Percentiles rank a stretch among this genome's conserved stretches.
Evolutionary conservation across 2,113 vertebrate genomes (phyloP).

Genomic region (Callipepla californica): DNA sequence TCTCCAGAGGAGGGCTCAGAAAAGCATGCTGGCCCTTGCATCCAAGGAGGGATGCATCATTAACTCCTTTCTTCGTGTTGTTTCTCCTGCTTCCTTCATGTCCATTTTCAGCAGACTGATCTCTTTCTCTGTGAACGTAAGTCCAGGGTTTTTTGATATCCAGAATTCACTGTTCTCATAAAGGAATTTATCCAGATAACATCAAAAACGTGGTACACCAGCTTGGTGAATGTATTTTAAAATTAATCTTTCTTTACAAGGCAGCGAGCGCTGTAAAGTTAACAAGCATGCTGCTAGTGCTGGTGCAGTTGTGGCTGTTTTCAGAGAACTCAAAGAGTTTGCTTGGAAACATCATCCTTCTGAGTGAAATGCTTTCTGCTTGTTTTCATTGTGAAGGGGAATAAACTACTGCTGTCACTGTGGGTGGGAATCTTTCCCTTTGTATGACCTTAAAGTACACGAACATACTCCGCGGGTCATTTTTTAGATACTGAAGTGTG

Average conservation of each 20-base stretch:
- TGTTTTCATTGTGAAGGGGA: neutral
- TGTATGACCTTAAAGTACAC: neutral
- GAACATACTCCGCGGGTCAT: neutral
- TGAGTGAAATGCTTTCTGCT: neutral
- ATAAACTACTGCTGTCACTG: neutral
- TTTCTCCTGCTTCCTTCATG: neutral
- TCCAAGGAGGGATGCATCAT: neutral
- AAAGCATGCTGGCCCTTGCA: neutral
- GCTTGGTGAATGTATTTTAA: neutral
- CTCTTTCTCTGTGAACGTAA: neutral
- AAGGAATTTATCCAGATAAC: neutral
- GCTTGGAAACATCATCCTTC: neutral
- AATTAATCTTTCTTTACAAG: neutral
- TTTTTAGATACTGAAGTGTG: slow-evolving; percentile 1
- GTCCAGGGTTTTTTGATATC: neutral
- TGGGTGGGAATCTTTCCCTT: neutral
- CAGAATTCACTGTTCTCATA: neutral
- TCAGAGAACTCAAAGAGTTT: neutral
- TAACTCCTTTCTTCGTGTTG: neutral
- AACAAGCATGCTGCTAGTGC: neutral
- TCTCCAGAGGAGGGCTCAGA: neutral
- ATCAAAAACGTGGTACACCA: neutral
- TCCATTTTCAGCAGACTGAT: neutral
- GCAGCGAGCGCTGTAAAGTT: neutral
- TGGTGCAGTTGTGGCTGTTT: neutral